A percentile compares a stretch with the other conserved stretches of the same genome.
phyloP scores from a whole-genome alignment of 1,140 invertebrate species.

The Brachionus paranguensis region DNA sequence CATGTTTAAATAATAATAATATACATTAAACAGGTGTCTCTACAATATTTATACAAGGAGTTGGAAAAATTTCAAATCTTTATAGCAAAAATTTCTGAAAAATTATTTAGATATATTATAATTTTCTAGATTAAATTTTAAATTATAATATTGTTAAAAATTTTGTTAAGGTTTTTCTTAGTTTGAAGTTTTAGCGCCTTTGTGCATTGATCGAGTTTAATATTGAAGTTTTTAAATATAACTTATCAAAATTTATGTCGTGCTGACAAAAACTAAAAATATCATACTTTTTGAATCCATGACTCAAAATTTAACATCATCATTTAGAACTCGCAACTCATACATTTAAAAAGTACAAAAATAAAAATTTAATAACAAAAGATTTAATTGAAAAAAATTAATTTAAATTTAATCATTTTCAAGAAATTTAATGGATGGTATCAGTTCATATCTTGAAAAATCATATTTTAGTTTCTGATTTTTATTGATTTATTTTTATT shows the following conservation, averaged over 20 bases:
- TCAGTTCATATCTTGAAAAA: too few relatives aligned
- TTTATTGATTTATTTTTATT: too few relatives aligned
- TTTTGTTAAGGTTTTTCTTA: neutral
- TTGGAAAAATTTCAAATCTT: neutral
- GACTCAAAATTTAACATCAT: too few relatives aligned
- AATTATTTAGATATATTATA: neutral
- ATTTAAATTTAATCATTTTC: too few relatives aligned
- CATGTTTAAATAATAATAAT: constrained; percentile 1
- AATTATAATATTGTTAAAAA: neutral
- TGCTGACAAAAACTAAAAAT: neutral
- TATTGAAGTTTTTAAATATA: neutral
- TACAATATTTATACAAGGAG: neutral
- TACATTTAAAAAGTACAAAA: too few relatives aligned
- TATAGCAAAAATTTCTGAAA: neutral
- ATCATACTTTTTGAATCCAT: neutral
- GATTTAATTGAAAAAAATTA: too few relatives aligned
- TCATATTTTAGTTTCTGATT: too few relatives aligned
- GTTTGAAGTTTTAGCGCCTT: neutral
- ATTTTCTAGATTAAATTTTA: neutral
- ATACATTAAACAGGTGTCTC: neutral
- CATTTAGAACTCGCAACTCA: too few relatives aligned
- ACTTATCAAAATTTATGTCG: neutral
- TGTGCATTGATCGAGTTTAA: neutral
- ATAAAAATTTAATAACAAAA: too few relatives aligned
- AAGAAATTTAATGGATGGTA: too few relatives aligned